These are phyloP conservation scores for Heliangelus exortis DNA, from an alignment of 2,797 vertebrate species.

Conservation along the genomic window DNA sequence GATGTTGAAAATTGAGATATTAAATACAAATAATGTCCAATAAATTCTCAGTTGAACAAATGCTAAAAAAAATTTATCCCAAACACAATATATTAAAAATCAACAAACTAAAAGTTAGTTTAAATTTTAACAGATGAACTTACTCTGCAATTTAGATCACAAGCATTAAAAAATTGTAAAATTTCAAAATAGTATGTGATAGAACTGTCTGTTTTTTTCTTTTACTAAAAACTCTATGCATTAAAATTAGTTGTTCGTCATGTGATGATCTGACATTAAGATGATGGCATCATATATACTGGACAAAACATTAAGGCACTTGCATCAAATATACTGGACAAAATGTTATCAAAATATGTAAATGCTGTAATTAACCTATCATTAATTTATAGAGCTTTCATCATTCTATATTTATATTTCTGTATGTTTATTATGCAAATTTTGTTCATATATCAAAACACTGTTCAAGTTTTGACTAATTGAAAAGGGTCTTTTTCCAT, in stretches of 20 bases:
- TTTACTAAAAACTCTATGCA: background rate
- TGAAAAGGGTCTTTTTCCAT: background rate
- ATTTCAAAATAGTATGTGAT: background rate
- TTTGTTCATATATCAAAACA: background rate
- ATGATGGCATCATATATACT: background rate
- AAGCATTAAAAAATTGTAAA: background rate
- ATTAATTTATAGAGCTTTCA: background rate
- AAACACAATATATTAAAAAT: background rate
- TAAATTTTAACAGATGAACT: background rate
- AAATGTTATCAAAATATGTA: background rate
- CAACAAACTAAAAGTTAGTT: background rate
- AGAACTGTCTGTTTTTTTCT: background rate
- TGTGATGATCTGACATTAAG: background rate
- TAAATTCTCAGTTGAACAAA: background rate
- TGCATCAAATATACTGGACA: background rate
- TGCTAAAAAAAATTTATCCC: background rate
- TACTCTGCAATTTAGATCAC: background rate
- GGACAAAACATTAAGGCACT: background rate
- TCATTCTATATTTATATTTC: background rate
- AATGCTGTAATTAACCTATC: background rate
- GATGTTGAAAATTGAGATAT: background rate
- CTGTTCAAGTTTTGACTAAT: background rate
- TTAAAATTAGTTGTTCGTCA: background rate
- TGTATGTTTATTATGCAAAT: background rate
- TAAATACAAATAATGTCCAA: background rate